Base-by-base conservation (phyloP, 1,140 invertebrate genomes). In the Musca domestica region DNA sequence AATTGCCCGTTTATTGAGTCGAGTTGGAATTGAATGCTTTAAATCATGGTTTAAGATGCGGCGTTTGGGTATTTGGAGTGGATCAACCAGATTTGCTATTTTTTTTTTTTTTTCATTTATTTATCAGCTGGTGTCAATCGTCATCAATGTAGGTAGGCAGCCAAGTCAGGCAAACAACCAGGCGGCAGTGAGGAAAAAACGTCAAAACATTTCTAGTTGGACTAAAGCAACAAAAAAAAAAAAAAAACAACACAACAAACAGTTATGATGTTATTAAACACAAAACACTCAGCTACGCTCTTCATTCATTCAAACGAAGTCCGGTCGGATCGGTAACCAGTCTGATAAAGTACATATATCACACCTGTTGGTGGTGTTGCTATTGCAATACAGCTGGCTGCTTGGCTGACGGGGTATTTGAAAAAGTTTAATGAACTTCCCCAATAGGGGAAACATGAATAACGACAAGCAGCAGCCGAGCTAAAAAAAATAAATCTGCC, bases 241-340 rank as follows among this genome's bases (percentile, higher is more conserved):
- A 25, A 23, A 54, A 30, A 22, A 52, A 22, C 19, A 56, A 56
- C 52, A 56, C 14, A 56, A 56, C 25, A 27, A 56, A 54, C 52
- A 56, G 52, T 56, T 56, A 56, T 56, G 52, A 56, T 56, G 52
- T 56, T 25, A 56, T 56, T 56, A 22, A 23, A 54, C 51, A 20
- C n/a, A n/a, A n/a, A n/a, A n/a, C 14, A 27, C 52, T n/a, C 15
- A 22, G n/a, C 19, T 15, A 27, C 52, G 14, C 34, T 41, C 34
- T 41, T 27, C 52, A 56, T 56, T 15, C 22, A 41, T 7, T 10
- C 34, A 41, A n/a, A 5, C 34, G 10, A 41, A 41, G 12, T 10
- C 22, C 51, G 22, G 46, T 17, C 15, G 15, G 4, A 48, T 9
- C 46, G 17, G 12, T 23, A 52, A 56, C 22, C 23, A 56, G 25